Evolutionary conservation across 2,113 vertebrate genomes (phyloP).

Genomic region (Ochotona princeps): DNA sequence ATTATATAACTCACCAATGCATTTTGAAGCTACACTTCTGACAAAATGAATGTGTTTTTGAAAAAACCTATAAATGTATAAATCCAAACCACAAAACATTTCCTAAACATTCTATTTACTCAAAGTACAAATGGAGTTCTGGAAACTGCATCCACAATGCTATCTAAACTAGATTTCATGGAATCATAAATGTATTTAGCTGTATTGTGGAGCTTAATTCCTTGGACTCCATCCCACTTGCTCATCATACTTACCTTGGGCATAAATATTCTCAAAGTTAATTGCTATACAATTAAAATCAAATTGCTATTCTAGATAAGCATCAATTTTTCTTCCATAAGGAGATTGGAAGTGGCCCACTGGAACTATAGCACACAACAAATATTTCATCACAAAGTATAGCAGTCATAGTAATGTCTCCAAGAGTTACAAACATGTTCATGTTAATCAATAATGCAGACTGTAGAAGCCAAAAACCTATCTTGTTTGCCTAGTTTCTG

Average conservation of each 20-base stretch:
- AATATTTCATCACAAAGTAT: conserved; percentile 80
- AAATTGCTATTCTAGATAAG: conserved; percentile 62
- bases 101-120: conserved; percentile 76
- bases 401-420: conserved; percentile 69
- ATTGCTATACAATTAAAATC: conserved; percentile 14
- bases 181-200: conserved; percentile 67
- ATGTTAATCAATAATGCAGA: conserved; percentile 61
- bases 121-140: conserved; percentile 79
- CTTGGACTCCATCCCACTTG: conserved; percentile 41
- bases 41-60: conserved; percentile 78
- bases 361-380: conserved; percentile 63
- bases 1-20: conserved; percentile 75
- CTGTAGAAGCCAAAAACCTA: conserved; percentile 75
- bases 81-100: conserved; percentile 82
- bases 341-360: conserved; percentile 21
- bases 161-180: conserved; percentile 71
- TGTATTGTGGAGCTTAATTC: conserved; percentile 68
- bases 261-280: conserved; percentile 54
- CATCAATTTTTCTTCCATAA: conserved; percentile 20
- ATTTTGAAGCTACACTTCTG: conserved; percentile 77
- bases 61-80: conserved; percentile 81
- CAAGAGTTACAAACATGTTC: conserved; percentile 79
- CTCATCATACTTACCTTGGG: not conserved
- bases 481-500: conserved; percentile 62
- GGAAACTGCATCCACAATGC: conserved; percentile 67